Base-by-base conservation (phyloP, 2,888 invertebrate species). In the Sicus ferrugineus region DNA sequence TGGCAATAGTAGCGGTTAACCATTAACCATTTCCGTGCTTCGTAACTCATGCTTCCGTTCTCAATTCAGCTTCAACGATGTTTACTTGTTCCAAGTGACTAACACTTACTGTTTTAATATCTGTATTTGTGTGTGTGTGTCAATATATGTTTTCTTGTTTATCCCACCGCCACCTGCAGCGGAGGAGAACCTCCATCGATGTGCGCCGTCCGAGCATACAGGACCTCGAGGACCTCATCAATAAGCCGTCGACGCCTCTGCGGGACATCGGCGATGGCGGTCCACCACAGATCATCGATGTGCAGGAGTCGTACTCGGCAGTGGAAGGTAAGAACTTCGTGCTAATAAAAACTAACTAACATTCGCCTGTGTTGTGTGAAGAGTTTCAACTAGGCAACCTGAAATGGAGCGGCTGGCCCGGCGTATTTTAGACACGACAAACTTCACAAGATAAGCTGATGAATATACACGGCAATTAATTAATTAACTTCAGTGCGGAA, bases 281-380 rank as follows among this genome's bases (percentile, higher is more conserved):
- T 72, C 94, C 96, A 75, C 96, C 97, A 50, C 89, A 90, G 76
- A 97, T 97, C 84, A 92, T 96, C 76, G 96, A 96, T 85, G 93
- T 95, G 56, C 94, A 96, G 85, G 95, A 96, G 84, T 97, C 94
- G 82, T 97, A 98, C 86, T 94, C 97, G 58, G 96, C 96, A 70
- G 93, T 96, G 86, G 98, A 98, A 92, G 97, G 98, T 97, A 84
- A 77, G 77, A 9, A 54, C 16, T 38, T 52, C 28, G 11, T 26
- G 26, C 54, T 4, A 1, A 54, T 11, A 11, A 14, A 23, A 14
- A 23, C 26, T 14, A 23, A 26, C 54, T 54, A 26, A 52, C 23
- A 52, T 7, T 23, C 19, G 52, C 38, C 38, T n/a, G n/a, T n/a
- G n/a, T n/a, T n/a, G n/a, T n/a, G n/a, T n/a, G n/a, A n/a, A n/a